Conservation (phyloP, 2,888 invertebrate genomes). For the Hyposoter didymator region DNA sequence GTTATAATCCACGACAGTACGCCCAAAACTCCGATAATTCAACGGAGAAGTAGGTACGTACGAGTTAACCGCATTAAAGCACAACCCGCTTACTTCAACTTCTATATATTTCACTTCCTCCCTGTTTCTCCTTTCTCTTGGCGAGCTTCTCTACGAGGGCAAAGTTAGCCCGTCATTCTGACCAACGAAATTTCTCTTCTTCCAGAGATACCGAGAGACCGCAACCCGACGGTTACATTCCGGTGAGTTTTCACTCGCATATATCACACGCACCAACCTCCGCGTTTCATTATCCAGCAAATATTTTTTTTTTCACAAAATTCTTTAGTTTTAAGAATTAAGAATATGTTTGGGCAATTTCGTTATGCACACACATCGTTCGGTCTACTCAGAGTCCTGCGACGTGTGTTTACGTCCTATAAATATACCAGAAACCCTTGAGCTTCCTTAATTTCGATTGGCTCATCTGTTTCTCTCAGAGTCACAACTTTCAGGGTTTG, state of each 20-base stretch:
- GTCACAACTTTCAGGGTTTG: too few relatives aligned
- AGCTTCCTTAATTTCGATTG: background rate
- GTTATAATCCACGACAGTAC: constrained; percentile 93
- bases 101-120: constrained; percentile 21
- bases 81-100: constrained; percentile 34
- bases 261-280: constrained; percentile 18
- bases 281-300: constrained; percentile 13
- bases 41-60: constrained; percentile 83
- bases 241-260: constrained; percentile 78
- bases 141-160: constrained; percentile 44
- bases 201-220: constrained; percentile 80
- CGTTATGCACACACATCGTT: background rate
- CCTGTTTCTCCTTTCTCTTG: constrained; percentile 12
- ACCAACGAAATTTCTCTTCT: constrained; percentile 72
- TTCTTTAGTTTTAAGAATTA: background rate
- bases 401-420: background rate
- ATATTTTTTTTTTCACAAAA: background rate
- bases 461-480: background rate
- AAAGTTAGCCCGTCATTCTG: constrained; percentile 74
- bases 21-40: constrained; percentile 89
- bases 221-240: constrained; percentile 83
- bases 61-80: constrained; percentile 62
- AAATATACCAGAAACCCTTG: background rate
- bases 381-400: background rate
- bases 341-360: background rate